Evolutionary conservation across 1,140 invertebrate species (phyloP).

Genomic region (Dufourea novaeangliae): DNA sequence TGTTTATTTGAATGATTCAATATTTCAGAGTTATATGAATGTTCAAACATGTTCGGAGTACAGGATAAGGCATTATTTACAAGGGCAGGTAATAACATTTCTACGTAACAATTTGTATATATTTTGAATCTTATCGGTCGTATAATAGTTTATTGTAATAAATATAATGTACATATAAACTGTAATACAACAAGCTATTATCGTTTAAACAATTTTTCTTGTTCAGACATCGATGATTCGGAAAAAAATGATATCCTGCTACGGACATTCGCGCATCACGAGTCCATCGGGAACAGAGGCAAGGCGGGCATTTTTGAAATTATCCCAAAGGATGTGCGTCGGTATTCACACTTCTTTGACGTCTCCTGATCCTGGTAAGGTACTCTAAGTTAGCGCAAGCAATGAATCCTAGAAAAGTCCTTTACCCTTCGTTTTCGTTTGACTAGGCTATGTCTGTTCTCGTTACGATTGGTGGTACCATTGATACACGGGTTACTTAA

Average conservation of each 20-base stretch:
- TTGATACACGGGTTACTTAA: too few relatives aligned
- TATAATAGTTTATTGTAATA: background rate
- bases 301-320: constrained; percentile 23
- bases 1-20: background rate
- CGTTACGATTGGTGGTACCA: too few relatives aligned
- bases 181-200: background rate
- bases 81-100: background rate
- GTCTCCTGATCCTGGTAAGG: background rate
- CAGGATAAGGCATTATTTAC: background rate
- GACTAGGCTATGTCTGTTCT: too few relatives aligned
- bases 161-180: too few relatives aligned
- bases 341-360: background rate
- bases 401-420: background rate
- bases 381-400: constrained; percentile 21
- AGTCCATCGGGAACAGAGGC: background rate
- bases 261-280: background rate
- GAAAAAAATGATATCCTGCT: background rate
- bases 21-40: background rate
- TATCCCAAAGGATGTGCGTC: background rate
- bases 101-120: too few relatives aligned
- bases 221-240: too few relatives aligned
- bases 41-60: background rate
- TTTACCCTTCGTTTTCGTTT: background rate
- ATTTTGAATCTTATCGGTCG: background rate
- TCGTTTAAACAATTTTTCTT: background rate